Evolutionary conservation across 2,888 invertebrate species (phyloP).

Genomic region (Caenorhabditis doughertyi): DNA sequence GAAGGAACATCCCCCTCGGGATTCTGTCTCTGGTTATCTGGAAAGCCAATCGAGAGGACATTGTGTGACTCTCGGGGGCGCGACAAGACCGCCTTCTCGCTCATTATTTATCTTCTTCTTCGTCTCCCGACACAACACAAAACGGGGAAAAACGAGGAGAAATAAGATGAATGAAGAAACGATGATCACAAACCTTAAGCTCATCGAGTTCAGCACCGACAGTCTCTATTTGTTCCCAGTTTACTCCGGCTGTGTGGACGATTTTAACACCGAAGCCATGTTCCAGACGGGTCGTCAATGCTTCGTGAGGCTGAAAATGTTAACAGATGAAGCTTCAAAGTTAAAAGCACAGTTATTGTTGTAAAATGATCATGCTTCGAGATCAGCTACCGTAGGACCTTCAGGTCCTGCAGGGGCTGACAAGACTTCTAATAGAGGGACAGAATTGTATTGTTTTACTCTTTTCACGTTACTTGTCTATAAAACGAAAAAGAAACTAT

Average conservation of each 20-base stretch:
- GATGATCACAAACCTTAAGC: conserved; percentile 76
- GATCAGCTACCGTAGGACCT: too few species aligned
- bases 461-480: too few species aligned
- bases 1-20: conserved; percentile 35
- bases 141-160: neutral
- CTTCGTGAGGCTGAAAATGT: conserved; percentile 81
- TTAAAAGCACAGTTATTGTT: too few species aligned
- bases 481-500: too few species aligned
- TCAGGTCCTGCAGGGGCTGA: too few species aligned
- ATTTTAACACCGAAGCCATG: conserved; percentile 76
- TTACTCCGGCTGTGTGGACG: conserved; percentile 80
- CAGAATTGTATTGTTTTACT: too few species aligned
- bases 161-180: neutral
- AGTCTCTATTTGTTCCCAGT: conserved; percentile 77
- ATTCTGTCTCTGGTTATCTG: conserved; percentile 49
- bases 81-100: conserved; percentile 47
- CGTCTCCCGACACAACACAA: conserved; percentile 36
- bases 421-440: too few species aligned
- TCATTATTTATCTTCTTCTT: conserved; percentile 66
- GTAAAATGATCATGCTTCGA: too few species aligned
- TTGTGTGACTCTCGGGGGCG: conserved; percentile 46
- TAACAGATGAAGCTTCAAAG: too few species aligned
- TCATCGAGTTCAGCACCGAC: conserved; percentile 77
- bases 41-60: conserved; percentile 61
- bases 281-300: conserved; percentile 80